Conservation (phyloP, 2,797 vertebrate species). For the Rallus crepitans region DNA sequence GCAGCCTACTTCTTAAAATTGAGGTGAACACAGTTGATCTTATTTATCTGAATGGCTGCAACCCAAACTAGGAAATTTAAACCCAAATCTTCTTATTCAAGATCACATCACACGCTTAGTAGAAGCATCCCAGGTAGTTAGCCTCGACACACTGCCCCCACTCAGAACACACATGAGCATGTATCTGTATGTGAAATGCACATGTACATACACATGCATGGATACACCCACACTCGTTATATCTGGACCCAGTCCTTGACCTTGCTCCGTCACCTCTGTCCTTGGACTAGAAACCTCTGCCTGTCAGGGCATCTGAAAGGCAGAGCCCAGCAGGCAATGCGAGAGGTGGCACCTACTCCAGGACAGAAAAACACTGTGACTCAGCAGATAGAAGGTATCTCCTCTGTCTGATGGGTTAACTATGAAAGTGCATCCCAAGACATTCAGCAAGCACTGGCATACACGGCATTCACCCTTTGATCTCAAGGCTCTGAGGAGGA, state of each 20-base stretch:
- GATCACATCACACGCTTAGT: background rate
- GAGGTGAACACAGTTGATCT: background rate
- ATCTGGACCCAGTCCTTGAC: background rate
- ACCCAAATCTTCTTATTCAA: background rate
- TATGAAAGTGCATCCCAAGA: background rate
- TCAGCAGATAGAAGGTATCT: background rate
- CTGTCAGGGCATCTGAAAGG: background rate
- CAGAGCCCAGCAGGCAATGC: background rate
- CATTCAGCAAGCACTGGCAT: background rate
- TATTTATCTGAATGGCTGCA: background rate
- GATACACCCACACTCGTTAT: background rate
- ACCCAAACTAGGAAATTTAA: background rate
- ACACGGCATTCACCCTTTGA: rapidly evolving
- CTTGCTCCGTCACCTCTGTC: background rate
- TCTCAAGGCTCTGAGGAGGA: background rate
- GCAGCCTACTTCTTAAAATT: background rate
- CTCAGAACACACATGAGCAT: background rate
- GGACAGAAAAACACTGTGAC: background rate
- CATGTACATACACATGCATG: rapidly evolving
- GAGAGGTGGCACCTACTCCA: background rate
- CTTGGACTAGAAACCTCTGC: background rate
- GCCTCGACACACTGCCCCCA: background rate
- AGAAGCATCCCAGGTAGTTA: background rate
- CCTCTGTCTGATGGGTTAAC: background rate
- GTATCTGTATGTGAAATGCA: background rate